phyloP scores from a whole-genome alignment of 2,113 vertebrate genomes.

The Spilogale gracilis region DNA sequence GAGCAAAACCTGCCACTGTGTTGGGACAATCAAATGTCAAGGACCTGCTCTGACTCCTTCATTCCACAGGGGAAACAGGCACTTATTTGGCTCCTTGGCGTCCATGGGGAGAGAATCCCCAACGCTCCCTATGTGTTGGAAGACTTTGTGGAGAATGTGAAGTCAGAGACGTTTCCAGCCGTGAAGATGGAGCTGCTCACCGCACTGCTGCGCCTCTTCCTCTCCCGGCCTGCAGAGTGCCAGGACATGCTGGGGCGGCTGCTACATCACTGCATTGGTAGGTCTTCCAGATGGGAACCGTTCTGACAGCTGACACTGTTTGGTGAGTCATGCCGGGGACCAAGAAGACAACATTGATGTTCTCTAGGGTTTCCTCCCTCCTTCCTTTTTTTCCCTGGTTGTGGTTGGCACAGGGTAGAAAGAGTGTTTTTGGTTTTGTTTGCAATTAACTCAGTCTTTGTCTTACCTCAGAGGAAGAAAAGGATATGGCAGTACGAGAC shows the following conservation, averaged over 20 bases:
- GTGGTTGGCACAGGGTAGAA: background rate
- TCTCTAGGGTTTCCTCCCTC: background rate
- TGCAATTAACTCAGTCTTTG: constrained; percentile 16
- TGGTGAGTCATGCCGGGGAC: background rate
- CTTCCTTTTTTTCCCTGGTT: background rate
- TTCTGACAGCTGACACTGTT: background rate
- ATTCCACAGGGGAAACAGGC: constrained; percentile 94
- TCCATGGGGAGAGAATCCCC: constrained; percentile 91
- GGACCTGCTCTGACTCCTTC: background rate
- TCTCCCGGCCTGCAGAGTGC: constrained; percentile 94
- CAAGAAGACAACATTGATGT: background rate
- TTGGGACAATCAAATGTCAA: background rate
- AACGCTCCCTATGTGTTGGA: constrained; percentile 95
- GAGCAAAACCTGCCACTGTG: background rate
- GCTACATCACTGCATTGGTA: constrained; percentile 94
- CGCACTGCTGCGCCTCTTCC: constrained; percentile 92
- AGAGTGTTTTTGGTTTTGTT: background rate
- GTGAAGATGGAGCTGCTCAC: constrained; percentile 97
- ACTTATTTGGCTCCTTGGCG: constrained; percentile 95
- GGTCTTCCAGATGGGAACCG: background rate
- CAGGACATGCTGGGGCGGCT: constrained; percentile 96
- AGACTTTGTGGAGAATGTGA: constrained; percentile 93
- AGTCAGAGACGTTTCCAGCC: constrained; percentile 89
- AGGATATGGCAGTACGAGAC: constrained; percentile 94
- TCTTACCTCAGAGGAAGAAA: constrained; percentile 93